Percentiles rank a stretch among this genome's conserved stretches.
Evolutionary conservation across 2,113 vertebrate genomes (phyloP).

Genomic region (Sminthopsis crassicaudata): DNA sequence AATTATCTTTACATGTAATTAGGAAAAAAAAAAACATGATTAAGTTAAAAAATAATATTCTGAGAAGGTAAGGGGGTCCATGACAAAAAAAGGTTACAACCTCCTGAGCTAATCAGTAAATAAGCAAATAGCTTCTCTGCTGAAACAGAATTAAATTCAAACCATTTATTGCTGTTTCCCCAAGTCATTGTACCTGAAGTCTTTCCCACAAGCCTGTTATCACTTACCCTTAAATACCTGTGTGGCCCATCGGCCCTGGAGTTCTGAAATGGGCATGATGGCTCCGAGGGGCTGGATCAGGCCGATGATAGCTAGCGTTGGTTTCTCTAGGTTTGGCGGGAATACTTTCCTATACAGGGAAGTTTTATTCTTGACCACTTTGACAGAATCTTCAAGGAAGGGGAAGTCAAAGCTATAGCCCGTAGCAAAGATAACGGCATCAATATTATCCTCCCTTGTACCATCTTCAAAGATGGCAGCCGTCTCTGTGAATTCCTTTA

Average conservation of each 20-base stretch:
- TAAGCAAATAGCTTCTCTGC: background rate
- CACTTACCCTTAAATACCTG: constrained; percentile 90
- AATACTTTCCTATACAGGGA: constrained; percentile 90
- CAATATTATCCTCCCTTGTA: constrained; percentile 88
- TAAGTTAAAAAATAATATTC: background rate
- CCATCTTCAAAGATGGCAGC: constrained; percentile 90
- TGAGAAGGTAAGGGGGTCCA: background rate
- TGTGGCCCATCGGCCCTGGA: constrained; percentile 93
- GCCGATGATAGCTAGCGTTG: constrained; percentile 91
- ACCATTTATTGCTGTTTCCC: background rate
- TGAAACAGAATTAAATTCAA: constrained; percentile 13
- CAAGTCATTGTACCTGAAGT: background rate
- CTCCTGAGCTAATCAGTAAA: background rate
- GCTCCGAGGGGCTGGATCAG: constrained; percentile 88
- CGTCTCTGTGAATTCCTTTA: constrained; percentile 86
- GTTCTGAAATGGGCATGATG: constrained; percentile 90
- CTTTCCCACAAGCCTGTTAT: background rate
- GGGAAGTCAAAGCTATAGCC: constrained; percentile 90
- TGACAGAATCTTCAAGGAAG: constrained; percentile 86
- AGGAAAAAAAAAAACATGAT: too few relatives aligned
- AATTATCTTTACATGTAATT: too few relatives aligned
- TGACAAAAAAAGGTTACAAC: background rate
- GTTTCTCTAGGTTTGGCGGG: constrained; percentile 85
- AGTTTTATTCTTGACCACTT: constrained; percentile 83
- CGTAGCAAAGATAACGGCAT: constrained; percentile 91